Conservation (phyloP, 1,140 invertebrate genomes). For the Pectinophora gossypiella region DNA sequence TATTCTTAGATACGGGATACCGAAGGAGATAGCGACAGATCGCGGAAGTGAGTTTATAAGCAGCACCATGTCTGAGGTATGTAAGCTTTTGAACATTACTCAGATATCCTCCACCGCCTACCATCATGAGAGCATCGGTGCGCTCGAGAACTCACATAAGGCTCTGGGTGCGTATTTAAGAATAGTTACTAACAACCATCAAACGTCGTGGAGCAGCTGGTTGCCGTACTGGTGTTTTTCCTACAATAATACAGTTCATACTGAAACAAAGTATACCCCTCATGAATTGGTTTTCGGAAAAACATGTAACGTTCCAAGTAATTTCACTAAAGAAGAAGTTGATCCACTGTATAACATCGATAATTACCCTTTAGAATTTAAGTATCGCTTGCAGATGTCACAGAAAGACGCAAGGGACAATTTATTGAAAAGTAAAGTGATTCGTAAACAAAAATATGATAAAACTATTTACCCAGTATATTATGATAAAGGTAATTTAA, state of each 20-base stretch:
- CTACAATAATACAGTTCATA: constrained; percentile 1
- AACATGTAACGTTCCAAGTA: constrained; percentile 11
- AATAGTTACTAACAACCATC: constrained; percentile 9
- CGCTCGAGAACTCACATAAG: constrained; percentile 31
- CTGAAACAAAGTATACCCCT: constrained; percentile 15
- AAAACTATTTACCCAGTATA: neutral
- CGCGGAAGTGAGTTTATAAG: constrained; percentile 23
- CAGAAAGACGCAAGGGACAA: constrained; percentile 12
- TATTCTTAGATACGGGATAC: constrained; percentile 25
- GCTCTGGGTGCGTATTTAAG: constrained; percentile 23
- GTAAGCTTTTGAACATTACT: constrained; percentile 23
- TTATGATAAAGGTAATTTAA: constrained; percentile 5
- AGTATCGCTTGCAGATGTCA: constrained; percentile 11
- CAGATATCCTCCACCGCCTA: constrained; percentile 28
- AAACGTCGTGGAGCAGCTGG: neutral
- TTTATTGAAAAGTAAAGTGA: constrained; percentile 11
- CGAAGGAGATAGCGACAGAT: constrained; percentile 20
- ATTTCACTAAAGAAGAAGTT: neutral
- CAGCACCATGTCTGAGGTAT: too few relatives aligned
- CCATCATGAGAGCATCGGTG: constrained; percentile 22
- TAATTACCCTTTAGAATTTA: constrained; percentile 11
- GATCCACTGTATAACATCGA: constrained; percentile 7
- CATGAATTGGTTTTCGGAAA: constrained; percentile 31
- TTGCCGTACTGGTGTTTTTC: neutral
- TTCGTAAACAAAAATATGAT: constrained; percentile 8